Base-by-base conservation (phyloP, 2,113 vertebrate genomes). In the Phylloscopus trochiloides region DNA sequence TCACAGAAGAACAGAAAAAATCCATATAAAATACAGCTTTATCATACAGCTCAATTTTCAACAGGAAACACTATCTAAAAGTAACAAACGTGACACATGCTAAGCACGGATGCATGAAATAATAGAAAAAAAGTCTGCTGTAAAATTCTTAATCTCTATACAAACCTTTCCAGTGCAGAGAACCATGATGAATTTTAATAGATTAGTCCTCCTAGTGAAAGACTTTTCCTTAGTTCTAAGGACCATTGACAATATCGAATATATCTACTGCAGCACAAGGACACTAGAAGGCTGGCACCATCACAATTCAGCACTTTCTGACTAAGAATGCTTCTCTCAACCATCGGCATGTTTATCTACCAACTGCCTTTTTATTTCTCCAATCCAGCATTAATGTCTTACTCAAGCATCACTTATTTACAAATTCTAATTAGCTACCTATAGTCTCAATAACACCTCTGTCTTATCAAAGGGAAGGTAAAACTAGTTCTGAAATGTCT, bases 11-110 rank as follows among this genome's bases (percentile, higher is more conserved):
- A 77, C 12, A 84, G 59, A 63, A 74, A 84, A 67, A 65, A 14
- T 70, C 14, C 28, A 47, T 59, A 71, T 63, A 84, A 70, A 55
- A 62, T 55, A 61, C 40, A 62, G 29, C 14, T 79, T 83, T 75
- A 72, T 85, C 45, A 42, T 61, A 76, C 25, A 92, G 50, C 10
- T 85, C 19, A 79, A 16, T 21, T 78, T 34, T 75, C 47, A 58
- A 52, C 26, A 88, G 20, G 28, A 82, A 85, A 62, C 38, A 62
- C 10, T 75, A 87, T 17, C 25, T 90, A 40, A 95, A 85, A 87
- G 47, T 36, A 79, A 71, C 0, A 0, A 86, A 63, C 21, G 62
- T 0, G 0, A 36, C 15, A 58, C 11, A 48, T 22, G 7, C 10
- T 58, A 8, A 81, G 52, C 47, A 40, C 0, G 1, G 14, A 71